These are phyloP conservation scores for Emydoidea blandingii DNA, from an alignment of 2,797 vertebrate genomes.

Conservation along the genomic window DNA sequence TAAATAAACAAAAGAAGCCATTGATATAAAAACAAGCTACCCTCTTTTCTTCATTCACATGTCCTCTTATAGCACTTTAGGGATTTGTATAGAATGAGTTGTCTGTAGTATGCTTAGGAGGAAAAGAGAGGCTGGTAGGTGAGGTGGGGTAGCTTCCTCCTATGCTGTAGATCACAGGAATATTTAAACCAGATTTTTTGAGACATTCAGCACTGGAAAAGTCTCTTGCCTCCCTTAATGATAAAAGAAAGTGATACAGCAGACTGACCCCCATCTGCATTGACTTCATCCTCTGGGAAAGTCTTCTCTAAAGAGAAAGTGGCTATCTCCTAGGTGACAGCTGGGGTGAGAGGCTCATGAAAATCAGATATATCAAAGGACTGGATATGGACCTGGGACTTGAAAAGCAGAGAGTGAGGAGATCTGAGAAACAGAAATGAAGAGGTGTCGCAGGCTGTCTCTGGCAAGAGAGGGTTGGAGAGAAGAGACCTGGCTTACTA, in stretches of 20 bases:
- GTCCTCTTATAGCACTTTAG: rapidly evolving
- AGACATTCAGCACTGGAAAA: not conserved
- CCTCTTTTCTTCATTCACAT: rapidly evolving
- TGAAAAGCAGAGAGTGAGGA: not conserved
- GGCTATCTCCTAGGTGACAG: not conserved
- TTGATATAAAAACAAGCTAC: rapidly evolving
- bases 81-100: rapidly evolving
- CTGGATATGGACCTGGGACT: not conserved
- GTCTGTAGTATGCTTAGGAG: not conserved
- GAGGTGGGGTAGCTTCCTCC: not conserved
- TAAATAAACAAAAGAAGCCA: rapidly evolving
- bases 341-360: not conserved
- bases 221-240: not conserved
- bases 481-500: not conserved
- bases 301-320: not conserved
- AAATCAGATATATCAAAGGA: not conserved
- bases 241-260: not conserved
- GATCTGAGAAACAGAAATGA: not conserved
- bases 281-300: not conserved
- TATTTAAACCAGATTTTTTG: not conserved
- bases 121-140: rapidly evolving
- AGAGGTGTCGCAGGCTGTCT: not conserved
- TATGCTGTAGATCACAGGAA: rapidly evolving
- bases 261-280: rapidly evolving
- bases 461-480: not conserved